These are phyloP conservation scores for Conistra vaccinii DNA, from an alignment of 2,888 invertebrate genomes.

Conservation along the genomic window DNA sequence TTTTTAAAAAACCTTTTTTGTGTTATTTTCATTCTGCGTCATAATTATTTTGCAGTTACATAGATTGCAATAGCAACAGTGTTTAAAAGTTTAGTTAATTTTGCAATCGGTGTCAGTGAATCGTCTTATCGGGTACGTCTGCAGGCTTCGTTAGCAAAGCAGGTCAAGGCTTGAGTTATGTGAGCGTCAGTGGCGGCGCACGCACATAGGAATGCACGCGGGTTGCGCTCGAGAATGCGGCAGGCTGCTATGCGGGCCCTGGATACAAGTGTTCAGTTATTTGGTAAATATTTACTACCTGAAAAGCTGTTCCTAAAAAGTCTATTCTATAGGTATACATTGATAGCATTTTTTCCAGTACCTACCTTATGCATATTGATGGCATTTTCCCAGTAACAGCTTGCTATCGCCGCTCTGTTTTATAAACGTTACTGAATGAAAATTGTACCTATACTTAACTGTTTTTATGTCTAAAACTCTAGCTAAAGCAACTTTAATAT, in stretches of 20 bases:
- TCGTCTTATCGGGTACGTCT: constrained; percentile 73
- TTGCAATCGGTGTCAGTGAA: constrained; percentile 69
- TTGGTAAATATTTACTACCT: constrained; percentile 53
- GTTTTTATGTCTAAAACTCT: background rate
- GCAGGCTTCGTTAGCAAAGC: constrained; percentile 82
- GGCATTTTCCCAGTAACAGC: background rate
- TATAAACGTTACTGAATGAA: background rate
- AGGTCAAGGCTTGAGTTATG: constrained; percentile 85
- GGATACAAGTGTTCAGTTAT: constrained; percentile 68
- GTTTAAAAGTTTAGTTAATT: constrained; percentile 59
- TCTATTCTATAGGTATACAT: background rate
- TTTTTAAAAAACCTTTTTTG: constrained; percentile 16
- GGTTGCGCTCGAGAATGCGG: constrained; percentile 66
- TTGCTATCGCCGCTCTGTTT: background rate
- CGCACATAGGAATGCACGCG: constrained; percentile 74
- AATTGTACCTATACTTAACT: background rate
- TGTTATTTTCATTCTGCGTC: background rate
- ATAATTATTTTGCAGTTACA: background rate
- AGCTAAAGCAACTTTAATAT: background rate
- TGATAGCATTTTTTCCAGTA: background rate
- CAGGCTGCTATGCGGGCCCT: constrained; percentile 60
- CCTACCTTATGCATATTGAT: background rate
- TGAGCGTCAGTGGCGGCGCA: constrained; percentile 73
- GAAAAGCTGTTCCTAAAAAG: constrained; percentile 5
- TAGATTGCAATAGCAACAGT: constrained; percentile 24